Base-by-base conservation (phyloP, 2,797 vertebrate species). In the Amblyraja radiata region DNA sequence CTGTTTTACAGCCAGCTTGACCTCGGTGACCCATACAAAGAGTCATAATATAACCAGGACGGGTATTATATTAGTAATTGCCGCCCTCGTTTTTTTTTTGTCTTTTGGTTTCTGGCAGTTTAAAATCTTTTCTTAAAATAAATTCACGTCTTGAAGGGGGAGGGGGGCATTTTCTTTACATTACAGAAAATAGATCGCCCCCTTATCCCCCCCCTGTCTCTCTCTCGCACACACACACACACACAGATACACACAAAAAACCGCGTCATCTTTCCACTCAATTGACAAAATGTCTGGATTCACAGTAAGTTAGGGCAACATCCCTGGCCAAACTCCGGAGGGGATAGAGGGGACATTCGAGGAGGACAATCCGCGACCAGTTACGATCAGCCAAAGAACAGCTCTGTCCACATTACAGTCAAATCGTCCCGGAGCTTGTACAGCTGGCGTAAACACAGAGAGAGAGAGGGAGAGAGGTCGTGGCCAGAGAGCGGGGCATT, bases 251-350 rank as follows among this genome's bases (percentile, higher is more conserved):
- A 46, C 25, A 46, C 6, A 54, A 74, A 28, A 54, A 23, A 91
- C n/a, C 61, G 4, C 28, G 23, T 61, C 32, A 71, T 63, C 71
- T 2, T 11, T 91, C 39, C 39, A 46, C 39, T 46, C 39, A 46
- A 46, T 74, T 74, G 32, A 74, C 90, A 91, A 91, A 91, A 91
- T 91, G 90, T 16, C 90, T 74, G 68, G 90, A 91, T 91, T 91
- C 90, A 91, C 90, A 91, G 90, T 91, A 91, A 46, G 36, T 68
- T 68, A 39, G 23, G 71, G 71, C 23, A 84, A 46, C 39, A 21
- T 61, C 23, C 39, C 46, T 54, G 39, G 32, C 14, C 36, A 14
- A 79, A 4, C 39, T 46, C 39, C 39, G 2, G 39, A 46, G 39
- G 39, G 39, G 39, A 46, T 46, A 2, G 39, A 46, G 39, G 39